Evolutionary conservation across 2,888 invertebrate species (phyloP), one percentile per base, ranked within the genome.

Genomic region (Chymomyza caudatula): DNA sequence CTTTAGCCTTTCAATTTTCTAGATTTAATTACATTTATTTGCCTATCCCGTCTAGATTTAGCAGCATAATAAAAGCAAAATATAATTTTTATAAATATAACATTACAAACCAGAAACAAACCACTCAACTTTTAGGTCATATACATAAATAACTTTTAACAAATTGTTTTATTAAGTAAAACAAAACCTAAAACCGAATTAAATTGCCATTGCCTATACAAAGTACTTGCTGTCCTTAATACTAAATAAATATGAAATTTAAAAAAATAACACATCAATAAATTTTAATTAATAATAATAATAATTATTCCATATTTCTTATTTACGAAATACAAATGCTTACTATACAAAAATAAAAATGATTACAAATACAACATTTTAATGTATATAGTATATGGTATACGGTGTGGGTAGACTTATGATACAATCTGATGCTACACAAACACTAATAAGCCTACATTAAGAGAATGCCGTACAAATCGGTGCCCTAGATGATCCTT

Each of bases 271-370:
- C 63, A 69, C 52, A 67, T 74, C 54, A 65, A 62, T 56, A 43
- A 55, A 62, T 76, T 76, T 70, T 58, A 76, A 78, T 65, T 73
- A 71, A 65, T 17, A 54, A 65, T 69, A 67, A 70, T 76, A 76
- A 69, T 71, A 62, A 76, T 69, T 69, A 78, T 65, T 72, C 67
- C 70, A 72, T 69, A 73, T 70, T 76, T 79, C 78, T 78, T 65
- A 81, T 79, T 79, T 81, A 70, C 57, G 49, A n/a, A 67, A 72
- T 49, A 63, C 57, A 61, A 62, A 73, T 76, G 75, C 67, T 69
- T 73, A 78, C 76, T 78, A 37, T n/a, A n/a, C n/a, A 37, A 37
- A 37, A 37, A 11, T 11, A 78, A 78, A 78, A 73, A 73, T 68
- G 62, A 76, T 67, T 71, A 67, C 61, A 71, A 71, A 71, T 73